Evolutionary conservation across 1,140 invertebrate genomes (phyloP).

Genomic region (Adelges cooleyi): DNA sequence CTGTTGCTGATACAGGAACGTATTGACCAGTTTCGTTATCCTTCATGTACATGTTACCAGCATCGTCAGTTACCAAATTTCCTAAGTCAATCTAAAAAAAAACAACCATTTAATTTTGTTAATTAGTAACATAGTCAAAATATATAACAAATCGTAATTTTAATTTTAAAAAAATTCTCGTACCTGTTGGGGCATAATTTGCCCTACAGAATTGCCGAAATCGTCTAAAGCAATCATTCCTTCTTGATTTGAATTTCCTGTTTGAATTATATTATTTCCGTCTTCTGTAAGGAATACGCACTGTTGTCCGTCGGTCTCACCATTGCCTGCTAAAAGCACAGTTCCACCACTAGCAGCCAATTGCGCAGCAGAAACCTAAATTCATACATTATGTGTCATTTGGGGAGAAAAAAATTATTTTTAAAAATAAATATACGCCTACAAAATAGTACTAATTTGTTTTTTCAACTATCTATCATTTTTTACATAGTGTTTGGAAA

Average conservation of each 20-base stretch:
- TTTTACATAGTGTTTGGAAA: no score
- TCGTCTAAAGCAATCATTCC: slow-evolving; percentile 46
- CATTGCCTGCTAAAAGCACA: slow-evolving; percentile 46
- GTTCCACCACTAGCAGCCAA: slow-evolving; percentile 43
- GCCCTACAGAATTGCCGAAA: slow-evolving; percentile 46
- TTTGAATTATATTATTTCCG: slow-evolving; percentile 27
- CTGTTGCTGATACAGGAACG: slow-evolving; percentile 19
- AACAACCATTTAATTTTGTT: no score
- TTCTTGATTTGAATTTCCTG: slow-evolving; percentile 21
- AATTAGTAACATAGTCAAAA: no score
- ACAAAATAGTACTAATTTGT: no score
- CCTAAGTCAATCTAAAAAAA: slow-evolving; percentile 14
- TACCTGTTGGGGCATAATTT: slow-evolving; percentile 41
- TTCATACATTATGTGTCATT: no score
- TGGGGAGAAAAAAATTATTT: no score
- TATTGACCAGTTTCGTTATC: slow-evolving; percentile 26
- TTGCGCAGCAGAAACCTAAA: slow-evolving; percentile 43
- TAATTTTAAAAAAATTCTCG: slow-evolving; percentile 29
- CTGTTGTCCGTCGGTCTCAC: slow-evolving; percentile 49
- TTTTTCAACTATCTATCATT: no score
- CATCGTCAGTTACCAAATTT: slow-evolving; percentile 12
- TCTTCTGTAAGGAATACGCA: slow-evolving; percentile 56
- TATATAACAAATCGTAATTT: no score
- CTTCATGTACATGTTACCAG: slow-evolving; percentile 21
- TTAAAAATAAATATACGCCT: no score